Conservation (phyloP, 2,797 vertebrate species). For the Clarias laeviceps region DNA sequence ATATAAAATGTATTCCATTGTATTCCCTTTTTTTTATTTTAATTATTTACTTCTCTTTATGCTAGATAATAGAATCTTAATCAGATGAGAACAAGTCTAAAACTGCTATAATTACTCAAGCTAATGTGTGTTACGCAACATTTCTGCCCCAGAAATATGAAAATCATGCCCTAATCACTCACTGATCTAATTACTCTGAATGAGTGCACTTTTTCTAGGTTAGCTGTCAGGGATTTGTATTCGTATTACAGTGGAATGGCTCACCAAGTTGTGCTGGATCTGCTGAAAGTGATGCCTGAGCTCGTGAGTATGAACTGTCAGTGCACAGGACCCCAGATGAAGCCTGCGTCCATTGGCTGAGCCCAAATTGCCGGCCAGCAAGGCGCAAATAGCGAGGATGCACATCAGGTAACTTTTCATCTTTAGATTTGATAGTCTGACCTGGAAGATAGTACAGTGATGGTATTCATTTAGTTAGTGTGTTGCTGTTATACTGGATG, state of each 20-base stretch:
- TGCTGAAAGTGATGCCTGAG: slow-evolving; percentile 69
- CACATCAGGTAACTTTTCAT: slow-evolving; percentile 42
- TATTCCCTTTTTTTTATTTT: too few relatives aligned
- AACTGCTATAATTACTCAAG: slow-evolving; percentile 3
- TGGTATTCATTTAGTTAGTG: background rate
- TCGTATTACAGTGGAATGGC: slow-evolving; percentile 14
- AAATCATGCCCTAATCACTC: background rate
- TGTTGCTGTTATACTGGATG: background rate
- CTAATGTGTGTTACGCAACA: slow-evolving; percentile 5
- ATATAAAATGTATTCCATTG: too few relatives aligned
- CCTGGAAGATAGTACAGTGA: background rate
- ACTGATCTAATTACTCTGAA: background rate
- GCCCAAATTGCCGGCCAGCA: slow-evolving; percentile 55
- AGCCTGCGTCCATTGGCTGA: slow-evolving; percentile 55
- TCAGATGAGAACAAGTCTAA: too few relatives aligned
- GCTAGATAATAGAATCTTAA: background rate
- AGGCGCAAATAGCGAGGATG: background rate
- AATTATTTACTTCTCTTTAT: background rate
- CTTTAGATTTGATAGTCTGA: background rate
- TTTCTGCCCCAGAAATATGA: background rate
- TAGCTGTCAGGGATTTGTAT: background rate
- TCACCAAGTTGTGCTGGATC: slow-evolving; percentile 69
- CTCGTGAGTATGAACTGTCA: slow-evolving; percentile 73
- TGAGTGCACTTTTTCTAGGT: background rate
- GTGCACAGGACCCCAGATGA: slow-evolving; percentile 67